Evolutionary conservation across 2,797 vertebrate species (phyloP).

Genomic region (Lepilemur ruficaudatus): DNA sequence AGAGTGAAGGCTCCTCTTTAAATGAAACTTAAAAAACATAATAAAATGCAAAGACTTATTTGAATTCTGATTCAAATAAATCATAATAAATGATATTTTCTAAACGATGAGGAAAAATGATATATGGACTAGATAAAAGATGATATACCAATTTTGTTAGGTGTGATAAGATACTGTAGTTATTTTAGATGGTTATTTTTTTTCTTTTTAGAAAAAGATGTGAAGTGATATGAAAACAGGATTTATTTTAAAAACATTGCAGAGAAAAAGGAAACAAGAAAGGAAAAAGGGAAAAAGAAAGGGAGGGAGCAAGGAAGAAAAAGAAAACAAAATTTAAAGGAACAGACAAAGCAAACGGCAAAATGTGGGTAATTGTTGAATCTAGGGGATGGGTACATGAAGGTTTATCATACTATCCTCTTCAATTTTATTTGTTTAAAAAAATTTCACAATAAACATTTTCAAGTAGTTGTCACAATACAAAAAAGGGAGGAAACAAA

Average conservation of each 20-base stretch:
- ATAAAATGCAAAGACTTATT: background rate
- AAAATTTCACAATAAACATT: background rate
- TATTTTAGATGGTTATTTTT: background rate
- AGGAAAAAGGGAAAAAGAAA: background rate
- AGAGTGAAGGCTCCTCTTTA: background rate
- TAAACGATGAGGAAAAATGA: background rate
- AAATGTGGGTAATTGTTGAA: background rate
- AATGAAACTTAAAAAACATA: background rate
- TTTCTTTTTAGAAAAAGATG: background rate
- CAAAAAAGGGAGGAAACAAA: background rate
- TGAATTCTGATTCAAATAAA: slow-evolving; percentile 12
- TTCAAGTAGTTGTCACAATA: background rate
- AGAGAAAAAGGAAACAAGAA: background rate
- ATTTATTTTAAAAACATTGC: background rate
- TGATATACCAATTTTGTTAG: background rate
- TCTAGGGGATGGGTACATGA: no score
- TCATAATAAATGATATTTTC: background rate
- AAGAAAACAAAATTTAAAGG: background rate
- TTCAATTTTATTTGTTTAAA: background rate
- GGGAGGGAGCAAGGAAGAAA: background rate
- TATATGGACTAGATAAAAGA: background rate
- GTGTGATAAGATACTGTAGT: background rate
- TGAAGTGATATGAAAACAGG: background rate
- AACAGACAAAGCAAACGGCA: background rate
- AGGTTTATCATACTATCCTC: background rate